These are phyloP conservation scores for Lordiphosa andalusiaca DNA, from an alignment of 2,888 invertebrate species.

Conservation along the genomic window DNA sequence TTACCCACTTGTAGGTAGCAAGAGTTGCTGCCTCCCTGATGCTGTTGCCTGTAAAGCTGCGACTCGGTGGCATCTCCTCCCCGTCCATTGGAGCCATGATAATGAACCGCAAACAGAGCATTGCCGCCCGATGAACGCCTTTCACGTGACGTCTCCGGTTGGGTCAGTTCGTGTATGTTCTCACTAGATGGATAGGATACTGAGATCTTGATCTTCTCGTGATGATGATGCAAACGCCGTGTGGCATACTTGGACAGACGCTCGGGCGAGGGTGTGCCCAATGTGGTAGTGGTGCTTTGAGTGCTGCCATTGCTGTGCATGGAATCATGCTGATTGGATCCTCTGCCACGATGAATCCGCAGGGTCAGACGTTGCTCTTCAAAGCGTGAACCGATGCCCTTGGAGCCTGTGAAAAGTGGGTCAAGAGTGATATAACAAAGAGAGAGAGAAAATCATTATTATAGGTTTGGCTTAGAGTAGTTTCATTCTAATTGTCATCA, in stretches of 20 bases:
- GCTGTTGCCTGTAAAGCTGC: conserved; percentile 79
- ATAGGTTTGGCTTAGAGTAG: conserved; percentile 12
- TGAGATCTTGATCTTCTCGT: conserved; percentile 91
- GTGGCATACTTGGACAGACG: conserved; percentile 83
- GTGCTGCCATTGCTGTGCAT: conserved; percentile 86
- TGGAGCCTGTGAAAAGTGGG: conserved; percentile 80
- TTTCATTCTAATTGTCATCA: no score
- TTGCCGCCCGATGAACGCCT: conserved; percentile 78
- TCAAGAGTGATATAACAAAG: neutral
- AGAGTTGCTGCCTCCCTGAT: conserved; percentile 78
- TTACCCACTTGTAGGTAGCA: conserved; percentile 83
- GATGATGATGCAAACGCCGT: conserved; percentile 81
- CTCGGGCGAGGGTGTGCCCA: conserved; percentile 85
- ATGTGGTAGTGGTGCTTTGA: conserved; percentile 85
- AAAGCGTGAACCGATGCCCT: conserved; percentile 88
- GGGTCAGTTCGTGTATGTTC: conserved; percentile 81
- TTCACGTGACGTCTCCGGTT: conserved; percentile 25
- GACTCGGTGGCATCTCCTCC: conserved; percentile 83
- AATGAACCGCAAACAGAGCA: conserved; percentile 84
- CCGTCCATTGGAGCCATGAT: conserved; percentile 84
- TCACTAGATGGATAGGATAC: conserved; percentile 92
- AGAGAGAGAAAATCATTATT: conserved; percentile 19
- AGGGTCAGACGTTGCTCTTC: conserved; percentile 94
- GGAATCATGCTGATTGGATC: conserved; percentile 85
- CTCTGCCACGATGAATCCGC: conserved; percentile 93